phyloP scores from a whole-genome alignment of 2,113 vertebrate genomes.

The Antechinus stuartii region DNA sequence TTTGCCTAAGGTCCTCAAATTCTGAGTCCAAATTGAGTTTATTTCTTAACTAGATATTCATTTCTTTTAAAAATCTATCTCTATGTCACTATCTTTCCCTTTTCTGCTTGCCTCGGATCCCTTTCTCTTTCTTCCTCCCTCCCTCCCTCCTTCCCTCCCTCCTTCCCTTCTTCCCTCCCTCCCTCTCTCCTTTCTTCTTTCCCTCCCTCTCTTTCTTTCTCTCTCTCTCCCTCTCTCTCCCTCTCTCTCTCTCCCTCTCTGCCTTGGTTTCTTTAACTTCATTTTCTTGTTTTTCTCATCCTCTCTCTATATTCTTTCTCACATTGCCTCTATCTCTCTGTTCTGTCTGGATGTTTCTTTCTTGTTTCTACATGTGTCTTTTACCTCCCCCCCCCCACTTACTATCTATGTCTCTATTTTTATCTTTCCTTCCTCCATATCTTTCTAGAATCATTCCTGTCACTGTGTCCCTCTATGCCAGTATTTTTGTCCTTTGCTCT shows the following conservation, averaged over 20 bases:
- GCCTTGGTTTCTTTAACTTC: background rate
- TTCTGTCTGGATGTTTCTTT: background rate
- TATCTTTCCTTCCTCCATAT: background rate
- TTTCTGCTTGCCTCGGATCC: background rate
- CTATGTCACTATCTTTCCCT: background rate
- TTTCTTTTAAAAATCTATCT: background rate
- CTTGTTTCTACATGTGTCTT: background rate
- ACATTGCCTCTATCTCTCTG: background rate
- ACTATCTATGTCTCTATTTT: background rate
- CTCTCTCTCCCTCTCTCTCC: no score
- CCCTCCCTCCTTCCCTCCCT: no score
- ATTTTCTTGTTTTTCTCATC: background rate
- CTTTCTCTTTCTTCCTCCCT: background rate
- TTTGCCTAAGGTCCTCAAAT: background rate
- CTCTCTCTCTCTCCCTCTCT: background rate
- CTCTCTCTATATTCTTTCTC: background rate
- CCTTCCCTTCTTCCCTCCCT: no score
- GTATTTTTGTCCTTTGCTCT: background rate
- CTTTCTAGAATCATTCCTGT: background rate
- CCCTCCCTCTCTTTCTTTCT: no score
- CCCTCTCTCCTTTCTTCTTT: no score
- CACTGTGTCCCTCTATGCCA: background rate
- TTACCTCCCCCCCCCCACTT: background rate
- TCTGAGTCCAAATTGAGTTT: background rate
- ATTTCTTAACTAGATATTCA: background rate